Evolutionary conservation across 2,113 vertebrate genomes (phyloP), one percentile per base, ranked within the genome.

Genomic region (Apistogramma diplotaenia): DNA sequence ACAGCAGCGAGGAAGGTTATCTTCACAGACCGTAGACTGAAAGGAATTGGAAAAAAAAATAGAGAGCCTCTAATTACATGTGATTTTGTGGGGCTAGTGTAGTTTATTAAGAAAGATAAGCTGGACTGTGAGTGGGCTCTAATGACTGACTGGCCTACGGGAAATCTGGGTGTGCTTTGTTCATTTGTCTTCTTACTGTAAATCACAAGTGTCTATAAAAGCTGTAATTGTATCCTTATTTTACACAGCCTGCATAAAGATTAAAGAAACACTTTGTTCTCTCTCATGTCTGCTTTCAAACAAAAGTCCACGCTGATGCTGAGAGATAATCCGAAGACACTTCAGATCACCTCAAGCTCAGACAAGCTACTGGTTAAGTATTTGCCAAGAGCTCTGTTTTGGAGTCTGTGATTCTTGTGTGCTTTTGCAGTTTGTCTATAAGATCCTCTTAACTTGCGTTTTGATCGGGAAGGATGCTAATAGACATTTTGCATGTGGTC

Each of bases 61-160:
- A 89, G 85, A 91, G 70, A 83, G 67, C 83, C 79, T 76, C 81
- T 81, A 94, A 93, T 94, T 94, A 94, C 84, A 87, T 89, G 88
- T 89, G 87, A 91, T 91, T 93, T 91, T 92, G 91, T 84, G 86
- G 78, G 88, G 60, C 60, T 76, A 79, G 23, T 53, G 87, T 81
- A 60, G 92, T 91, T 92, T 93, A 94, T 91, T 90, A 86, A 61
- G 78, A 23, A 27, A 90, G 93, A 94, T 94, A 93, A 93, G 89
- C 37, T 4, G 59, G 80, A 80, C 85, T 85, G 56, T 85, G 88
- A 93, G 79, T 90, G 83, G 81, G 72, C 84, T 74, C 5, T 91
- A 91, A 91, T 92, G 92, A 91, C 79, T 5, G 8, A 35, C 23
- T 54, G 56, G 78, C 86, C 91, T 91, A 89, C 76, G 73, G 93